Evolutionary conservation across 2,888 invertebrate species (phyloP), one percentile per base, ranked within the genome.

Genomic region (Ischnura elegans): DNA sequence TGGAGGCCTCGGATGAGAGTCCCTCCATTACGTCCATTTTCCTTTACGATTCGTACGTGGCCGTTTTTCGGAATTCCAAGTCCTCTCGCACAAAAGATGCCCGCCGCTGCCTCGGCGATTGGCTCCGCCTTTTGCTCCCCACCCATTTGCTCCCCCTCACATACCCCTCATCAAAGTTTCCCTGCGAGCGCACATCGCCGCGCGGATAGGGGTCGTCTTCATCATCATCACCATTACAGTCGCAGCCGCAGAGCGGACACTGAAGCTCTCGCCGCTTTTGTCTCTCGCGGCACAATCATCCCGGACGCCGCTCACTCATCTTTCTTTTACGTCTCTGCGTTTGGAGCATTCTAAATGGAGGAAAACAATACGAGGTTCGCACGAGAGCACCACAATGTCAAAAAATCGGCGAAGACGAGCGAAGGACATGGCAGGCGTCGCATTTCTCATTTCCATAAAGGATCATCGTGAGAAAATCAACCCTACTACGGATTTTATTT

Each of bases 141-240:
- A 86, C 46, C 46, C 46, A 25, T n/a, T 86, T 86, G n/a, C 16
- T 25, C 86, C 25, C 45, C 43, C 3, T 45, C 25, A 45, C 8
- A 86, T 13, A 25, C 25, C n/a, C n/a, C n/a, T n/a, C n/a, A n/a
- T n/a, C n/a, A n/a, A n/a, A n/a, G n/a, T n/a, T n/a, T n/a, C n/a
- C n/a, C n/a, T n/a, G n/a, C n/a, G 25, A 5, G 6, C 86, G 45
- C 86, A 86, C 46, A 86, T 86, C n/a, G 25, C 46, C 86, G n/a
- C 86, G 86, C 86, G 46, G 86, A 25, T n/a, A 46, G 46, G 45
- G 86, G 86, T 86, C 86, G 45, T 86, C 86, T 45, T 86, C 86
- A 45, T 86, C 86, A 25, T 46, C 46, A n/a, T 86, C n/a, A 43
- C 86, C 13, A n/a, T n/a, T n/a, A n/a, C n/a, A n/a, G n/a, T n/a